A percentile compares a stretch with the other conserved stretches of the same genome.
Conservation (phyloP, 2,888 invertebrate genomes). For the Temnothorax unifasciatus region DNA sequence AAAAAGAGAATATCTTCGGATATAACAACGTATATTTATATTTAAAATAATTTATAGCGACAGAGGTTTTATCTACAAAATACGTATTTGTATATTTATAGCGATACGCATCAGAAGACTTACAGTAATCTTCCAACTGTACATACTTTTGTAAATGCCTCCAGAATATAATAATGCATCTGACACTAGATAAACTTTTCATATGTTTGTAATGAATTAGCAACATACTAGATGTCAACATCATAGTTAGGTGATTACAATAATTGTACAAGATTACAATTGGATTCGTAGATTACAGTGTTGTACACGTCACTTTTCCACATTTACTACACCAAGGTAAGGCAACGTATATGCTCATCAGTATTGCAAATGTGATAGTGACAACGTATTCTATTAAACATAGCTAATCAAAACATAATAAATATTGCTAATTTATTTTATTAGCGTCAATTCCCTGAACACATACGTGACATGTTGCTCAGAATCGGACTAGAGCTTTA, state of each 20-base stretch:
- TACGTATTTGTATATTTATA: conserved; percentile 61
- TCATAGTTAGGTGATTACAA: conserved; percentile 15
- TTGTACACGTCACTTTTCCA: conserved; percentile 23
- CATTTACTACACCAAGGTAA: conserved; percentile 31
- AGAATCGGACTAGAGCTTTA: conserved; percentile 19
- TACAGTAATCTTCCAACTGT: conserved; percentile 59
- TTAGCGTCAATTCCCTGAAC: conserved; percentile 22
- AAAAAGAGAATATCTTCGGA: conserved; percentile 48
- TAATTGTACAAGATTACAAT: conserved; percentile 32
- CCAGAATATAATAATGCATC: conserved; percentile 61
- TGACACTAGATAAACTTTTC: conserved; percentile 45
- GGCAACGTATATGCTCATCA: conserved; percentile 19
- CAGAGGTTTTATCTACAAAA: conserved; percentile 63
- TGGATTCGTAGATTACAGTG: not conserved
- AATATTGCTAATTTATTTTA: conserved; percentile 32
- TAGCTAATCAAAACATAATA: conserved; percentile 26
- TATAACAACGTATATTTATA: conserved; percentile 63
- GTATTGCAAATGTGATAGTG: conserved; percentile 31
- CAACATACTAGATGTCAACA: not conserved
- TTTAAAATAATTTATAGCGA: conserved; percentile 62
- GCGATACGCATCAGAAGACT: conserved; percentile 32
- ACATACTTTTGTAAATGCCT: conserved; percentile 58
- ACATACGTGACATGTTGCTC: conserved; percentile 1
- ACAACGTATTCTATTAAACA: conserved; percentile 23
- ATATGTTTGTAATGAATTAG: conserved; percentile 48